phyloP scores from a whole-genome alignment of 2,113 vertebrate genomes.

The Desmodus rotundus region DNA sequence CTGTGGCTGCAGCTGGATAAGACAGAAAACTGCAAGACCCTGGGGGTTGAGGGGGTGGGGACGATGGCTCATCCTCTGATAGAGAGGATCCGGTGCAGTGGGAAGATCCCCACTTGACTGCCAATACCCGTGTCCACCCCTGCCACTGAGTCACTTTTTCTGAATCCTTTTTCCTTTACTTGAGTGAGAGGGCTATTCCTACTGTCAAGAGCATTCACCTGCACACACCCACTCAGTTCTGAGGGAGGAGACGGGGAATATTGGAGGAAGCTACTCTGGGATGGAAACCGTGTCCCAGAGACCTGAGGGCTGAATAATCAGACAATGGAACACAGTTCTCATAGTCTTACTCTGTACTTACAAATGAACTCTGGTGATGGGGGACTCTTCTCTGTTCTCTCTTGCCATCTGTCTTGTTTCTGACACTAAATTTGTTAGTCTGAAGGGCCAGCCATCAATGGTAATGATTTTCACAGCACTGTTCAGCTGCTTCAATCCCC shows the following conservation, averaged over 20 bases:
- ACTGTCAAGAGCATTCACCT: no score
- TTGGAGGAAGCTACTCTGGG: neutral
- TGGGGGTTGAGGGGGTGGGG: fast-evolving
- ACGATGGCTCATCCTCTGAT: neutral
- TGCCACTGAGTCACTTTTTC: neutral
- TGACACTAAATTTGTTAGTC: neutral
- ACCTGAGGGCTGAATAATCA: neutral
- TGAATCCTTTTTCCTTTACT: neutral
- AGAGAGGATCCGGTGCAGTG: neutral
- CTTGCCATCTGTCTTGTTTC: neutral
- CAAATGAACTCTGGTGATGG: neutral
- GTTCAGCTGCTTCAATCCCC: neutral
- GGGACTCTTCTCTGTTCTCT: neutral
- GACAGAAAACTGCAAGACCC: neutral
- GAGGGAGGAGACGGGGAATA: neutral
- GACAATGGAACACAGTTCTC: neutral
- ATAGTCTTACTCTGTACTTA: neutral
- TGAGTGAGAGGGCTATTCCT: neutral
- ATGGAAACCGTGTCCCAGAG: neutral
- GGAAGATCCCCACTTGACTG: neutral
- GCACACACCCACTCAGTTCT: neutral
- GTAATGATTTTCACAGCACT: neutral
- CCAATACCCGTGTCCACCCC: fast-evolving
- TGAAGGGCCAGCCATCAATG: neutral
- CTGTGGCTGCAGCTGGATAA: neutral